Evolutionary conservation across 1,140 invertebrate genomes (phyloP), one percentile per base, ranked within the genome.

Genomic region (Sycophila sp.): DNA sequence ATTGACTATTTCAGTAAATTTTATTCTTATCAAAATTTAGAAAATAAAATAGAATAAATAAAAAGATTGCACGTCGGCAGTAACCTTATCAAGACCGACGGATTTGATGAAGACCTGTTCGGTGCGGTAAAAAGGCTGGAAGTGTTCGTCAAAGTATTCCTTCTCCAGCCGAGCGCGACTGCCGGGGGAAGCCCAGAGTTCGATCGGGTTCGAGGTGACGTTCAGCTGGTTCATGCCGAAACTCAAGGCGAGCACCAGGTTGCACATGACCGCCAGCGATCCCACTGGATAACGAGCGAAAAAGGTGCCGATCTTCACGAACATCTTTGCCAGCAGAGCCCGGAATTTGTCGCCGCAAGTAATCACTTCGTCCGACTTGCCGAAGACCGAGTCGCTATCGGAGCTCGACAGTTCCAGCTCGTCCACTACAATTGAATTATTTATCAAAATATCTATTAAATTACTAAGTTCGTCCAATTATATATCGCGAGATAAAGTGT

Each of bases 41-140:
- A n/a, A n/a, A n/a, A n/a, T n/a, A n/a, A n/a, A n/a, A n/a, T n/a
- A n/a, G n/a, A n/a, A n/a, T n/a, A n/a, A n/a, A n/a, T n/a, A n/a
- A n/a, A n/a, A n/a, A n/a, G n/a, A n/a, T n/a, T n/a, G n/a, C n/a
- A n/a, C n/a, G n/a, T n/a, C n/a, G n/a, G n/a, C n/a, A n/a, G 4
- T 53, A 13, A 64, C 69, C 62, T 63, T 65, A 36, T 58, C 53
- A 8, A 71, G 34, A 51, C 36, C 47, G 2, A 60, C 45, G 1
- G 92, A 88, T 30, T 89, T 91, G 63, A 94, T 93, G 62, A 94
- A 94, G 64, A 94, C 86, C 85, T 97, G 96, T 85, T 99, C 96
- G 1, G 92, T 94, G 69, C 98, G 89, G 83, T 98, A 99, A 84
- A 99, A 99, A 0, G 98, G 98, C 70, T 95, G 90, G 83, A 98